Base-by-base conservation (phyloP, 2,888 invertebrate species). In the Oithona nana region DNA sequence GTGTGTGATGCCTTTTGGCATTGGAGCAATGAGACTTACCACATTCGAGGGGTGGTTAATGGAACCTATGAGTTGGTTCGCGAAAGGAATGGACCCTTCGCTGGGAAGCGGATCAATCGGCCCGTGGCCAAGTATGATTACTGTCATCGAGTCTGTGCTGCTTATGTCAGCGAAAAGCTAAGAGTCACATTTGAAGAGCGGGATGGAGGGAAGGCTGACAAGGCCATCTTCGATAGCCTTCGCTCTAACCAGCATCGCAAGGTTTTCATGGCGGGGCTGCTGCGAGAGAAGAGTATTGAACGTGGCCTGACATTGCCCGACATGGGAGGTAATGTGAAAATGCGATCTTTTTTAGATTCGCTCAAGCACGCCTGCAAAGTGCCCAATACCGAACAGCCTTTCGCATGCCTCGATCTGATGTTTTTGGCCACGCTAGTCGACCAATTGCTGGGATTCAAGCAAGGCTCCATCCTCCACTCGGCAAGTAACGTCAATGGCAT, bases 371-470 rank as follows among this genome's bases (percentile, higher is more conserved):
- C 62, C 6, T 62, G 62, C 56, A 62, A 62, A 39, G 52, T 54
- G 11, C 62, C 62, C 4, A 62, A 62, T 39, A 62, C 62, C 1
- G 62, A 62, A 26, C 62, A 62, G 26, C 62, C 62, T 6, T 62
- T 54, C 39, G 52, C 56, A n/a, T 62, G 62, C 31, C 26, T 30
- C 6, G 62, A 62, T 29, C 59, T 62, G 56, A 62, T 62, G 52
- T 54, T 29, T 3, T 16, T 56, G n/a, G 54, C 29, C 30, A 31
- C 54, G n/a, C 4, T 62, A 8, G 22, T 56, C 1, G 54, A 62
- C 22, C 22, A 62, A 22, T 4, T 56, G 11, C 39, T 62, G 28
- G 62, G 56, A 3, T 54, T 62, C 13, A 52, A 62, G n/a, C 29
- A 54, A 26, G 26, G 39, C 56, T 62, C 62, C 31, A 20, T 52